A percentile compares a stretch with the other conserved stretches of the same genome.
Conservation (phyloP, 2,888 invertebrate genomes). For the Hofmannophila pseudospretella region DNA sequence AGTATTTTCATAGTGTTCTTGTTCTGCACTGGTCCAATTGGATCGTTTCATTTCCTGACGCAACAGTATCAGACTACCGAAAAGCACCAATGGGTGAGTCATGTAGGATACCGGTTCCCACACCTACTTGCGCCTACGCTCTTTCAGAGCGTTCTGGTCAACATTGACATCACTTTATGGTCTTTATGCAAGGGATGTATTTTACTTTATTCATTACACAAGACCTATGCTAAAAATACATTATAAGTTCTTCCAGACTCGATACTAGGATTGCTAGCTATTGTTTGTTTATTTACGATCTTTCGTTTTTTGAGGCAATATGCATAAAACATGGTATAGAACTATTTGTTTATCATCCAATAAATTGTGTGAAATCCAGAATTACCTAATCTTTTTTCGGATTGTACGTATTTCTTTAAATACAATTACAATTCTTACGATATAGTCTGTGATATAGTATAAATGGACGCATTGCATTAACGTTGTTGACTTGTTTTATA, state of each 20-base stretch:
- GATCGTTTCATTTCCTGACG: conserved; percentile 29
- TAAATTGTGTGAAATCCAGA: too few relatives aligned
- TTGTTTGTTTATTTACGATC: too few relatives aligned
- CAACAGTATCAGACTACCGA: conserved; percentile 34
- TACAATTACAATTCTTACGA: too few relatives aligned
- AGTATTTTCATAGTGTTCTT: neutral
- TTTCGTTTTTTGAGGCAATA: too few relatives aligned
- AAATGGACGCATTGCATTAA: too few relatives aligned
- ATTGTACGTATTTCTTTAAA: too few relatives aligned
- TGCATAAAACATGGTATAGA: too few relatives aligned
- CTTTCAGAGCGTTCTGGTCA: conserved; percentile 26
- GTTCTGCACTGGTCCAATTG: conserved; percentile 7
- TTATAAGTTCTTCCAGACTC: neutral
- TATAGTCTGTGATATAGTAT: too few relatives aligned
- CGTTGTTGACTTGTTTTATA: too few relatives aligned
- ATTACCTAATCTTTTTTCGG: too few relatives aligned
- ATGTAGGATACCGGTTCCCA: conserved; percentile 55
- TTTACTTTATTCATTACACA: conserved; percentile 15
- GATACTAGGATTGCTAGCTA: too few relatives aligned
- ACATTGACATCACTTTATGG: conserved; percentile 29
- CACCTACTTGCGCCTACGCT: conserved; percentile 55
- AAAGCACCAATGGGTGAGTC: conserved; percentile 48
- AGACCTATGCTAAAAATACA: neutral
- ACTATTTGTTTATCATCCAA: too few relatives aligned
- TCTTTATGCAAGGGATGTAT: conserved; percentile 24